These are phyloP conservation scores for Pan paniscus DNA, from an alignment of 2,113 vertebrate genomes.

Conservation along the genomic window DNA sequence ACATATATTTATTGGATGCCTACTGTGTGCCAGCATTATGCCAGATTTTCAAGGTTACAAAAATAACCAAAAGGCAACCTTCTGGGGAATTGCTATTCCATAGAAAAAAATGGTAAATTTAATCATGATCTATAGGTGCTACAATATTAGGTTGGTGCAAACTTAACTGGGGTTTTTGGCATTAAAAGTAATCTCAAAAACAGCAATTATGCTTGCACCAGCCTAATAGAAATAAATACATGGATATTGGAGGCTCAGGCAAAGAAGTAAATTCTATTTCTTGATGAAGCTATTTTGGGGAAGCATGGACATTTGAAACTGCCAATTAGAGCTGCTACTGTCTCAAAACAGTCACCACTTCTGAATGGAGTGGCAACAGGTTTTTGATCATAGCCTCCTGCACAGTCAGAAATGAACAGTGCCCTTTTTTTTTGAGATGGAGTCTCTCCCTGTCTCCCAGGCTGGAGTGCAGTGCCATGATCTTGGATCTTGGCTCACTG, in stretches of 20 bases:
- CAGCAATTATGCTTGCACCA: too few relatives aligned
- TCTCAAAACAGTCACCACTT: neutral
- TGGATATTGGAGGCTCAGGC: neutral
- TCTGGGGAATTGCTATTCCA: neutral
- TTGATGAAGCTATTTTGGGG: neutral
- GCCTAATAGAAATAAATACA: neutral
- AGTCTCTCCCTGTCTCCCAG: too few relatives aligned
- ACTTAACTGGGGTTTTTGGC: too few relatives aligned
- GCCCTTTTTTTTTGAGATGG: neutral
- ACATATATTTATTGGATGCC: neutral
- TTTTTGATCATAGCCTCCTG: neutral
- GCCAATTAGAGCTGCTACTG: neutral
- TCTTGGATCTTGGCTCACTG: too few relatives aligned
- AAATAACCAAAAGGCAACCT: neutral
- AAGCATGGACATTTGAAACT: neutral
- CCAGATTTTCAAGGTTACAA: neutral
- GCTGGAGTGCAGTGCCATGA: too few relatives aligned
- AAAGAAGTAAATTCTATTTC: neutral
- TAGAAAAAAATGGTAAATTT: neutral
- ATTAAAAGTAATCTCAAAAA: too few relatives aligned
- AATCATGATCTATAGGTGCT: neutral
- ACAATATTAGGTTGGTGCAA: too few relatives aligned
- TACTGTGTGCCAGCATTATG: neutral
- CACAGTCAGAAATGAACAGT: neutral
- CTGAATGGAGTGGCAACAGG: neutral